A percentile compares a stretch with the other conserved stretches of the same genome.
Evolutionary conservation across 2,888 invertebrate species (phyloP).

Genomic region (Hermaeophaga mercurialis): DNA sequence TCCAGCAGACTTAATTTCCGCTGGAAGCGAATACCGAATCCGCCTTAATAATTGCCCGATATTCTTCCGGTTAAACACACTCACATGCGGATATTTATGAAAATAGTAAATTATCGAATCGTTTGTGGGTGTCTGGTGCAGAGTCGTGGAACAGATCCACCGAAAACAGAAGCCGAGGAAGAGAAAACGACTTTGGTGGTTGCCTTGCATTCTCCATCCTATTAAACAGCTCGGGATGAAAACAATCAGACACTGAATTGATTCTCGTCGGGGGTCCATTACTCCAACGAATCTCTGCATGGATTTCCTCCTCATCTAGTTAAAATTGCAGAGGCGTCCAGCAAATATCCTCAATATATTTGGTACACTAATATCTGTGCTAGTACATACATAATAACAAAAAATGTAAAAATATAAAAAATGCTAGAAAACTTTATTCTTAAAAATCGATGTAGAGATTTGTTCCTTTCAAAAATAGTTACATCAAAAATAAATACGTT

Average conservation of each 20-base stretch:
- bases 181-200: conserved; percentile 34
- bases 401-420: too few species aligned
- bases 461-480: too few species aligned
- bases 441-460: too few species aligned
- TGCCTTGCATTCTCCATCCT: conserved; percentile 44
- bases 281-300: conserved; percentile 50
- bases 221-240: conserved; percentile 58
- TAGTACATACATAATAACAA: too few species aligned
- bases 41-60: conserved; percentile 25
- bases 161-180: conserved; percentile 3
- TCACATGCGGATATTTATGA: conserved; percentile 42
- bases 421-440: too few species aligned
- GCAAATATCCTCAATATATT: too few species aligned
- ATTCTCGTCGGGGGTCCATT: conserved; percentile 59
- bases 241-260: conserved; percentile 59
- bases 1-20: conserved; percentile 14
- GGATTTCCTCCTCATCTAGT: conserved; percentile 43
- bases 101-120: conserved; percentile 52
- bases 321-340: conserved; percentile 34
- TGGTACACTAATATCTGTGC: too few species aligned
- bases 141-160: conserved; percentile 40
- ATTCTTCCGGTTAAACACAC: conserved; percentile 33
- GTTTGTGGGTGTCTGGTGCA: conserved; percentile 53
- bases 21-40: conserved; percentile 3
- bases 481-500: too few species aligned